Base-by-base conservation (phyloP, 2,888 invertebrate species). In the Spodoptera exigua region DNA sequence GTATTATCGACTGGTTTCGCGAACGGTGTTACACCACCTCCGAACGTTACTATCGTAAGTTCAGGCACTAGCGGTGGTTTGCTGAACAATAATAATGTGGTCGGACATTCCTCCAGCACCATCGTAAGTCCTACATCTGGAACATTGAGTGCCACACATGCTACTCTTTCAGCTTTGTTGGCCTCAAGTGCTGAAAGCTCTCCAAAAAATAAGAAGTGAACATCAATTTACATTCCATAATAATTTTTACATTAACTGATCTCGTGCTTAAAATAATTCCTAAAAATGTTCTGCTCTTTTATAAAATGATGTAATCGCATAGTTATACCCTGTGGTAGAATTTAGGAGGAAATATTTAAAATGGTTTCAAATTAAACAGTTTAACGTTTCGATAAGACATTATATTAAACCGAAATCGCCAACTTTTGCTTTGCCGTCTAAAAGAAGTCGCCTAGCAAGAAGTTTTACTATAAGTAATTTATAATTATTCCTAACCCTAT, bases 21-120 rank as follows among this genome's bases (percentile, higher is more conserved):
- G 12, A 93, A 88, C 37, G 93, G 94, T 1, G 87, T 86, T 0
- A 89, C 91, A 0, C 92, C 93, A 0, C 93, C 94, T 0, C 93
- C 93, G 0, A 94, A 93, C 52, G 93, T 93, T 0, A 94, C 93
- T 16, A 93, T 94, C n/a, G 93, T 94, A 2, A 93, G 93, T 64
- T 92, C 93, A 0, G 93, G 93, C 0, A 84, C 87, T 0, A 84
- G 86, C 60, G 87, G 86, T 0, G 87, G 87, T 1, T 79, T 91
- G 14, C 52, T 90, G 41, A 90, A 83, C 56, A 89, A 81, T 35
- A 86, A 83, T 55, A 76, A 71, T 10, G 64, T 85, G 34, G 64
- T 85, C 32, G 83, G 83, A 1, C 85, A 84, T 59, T 75, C 81
- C 1, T 76, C 88, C 0, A 78, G 86, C 0, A 89, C 87, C 59